Evolutionary conservation across 2,113 vertebrate genomes (phyloP).

Genomic region (Isichthys henryi): DNA sequence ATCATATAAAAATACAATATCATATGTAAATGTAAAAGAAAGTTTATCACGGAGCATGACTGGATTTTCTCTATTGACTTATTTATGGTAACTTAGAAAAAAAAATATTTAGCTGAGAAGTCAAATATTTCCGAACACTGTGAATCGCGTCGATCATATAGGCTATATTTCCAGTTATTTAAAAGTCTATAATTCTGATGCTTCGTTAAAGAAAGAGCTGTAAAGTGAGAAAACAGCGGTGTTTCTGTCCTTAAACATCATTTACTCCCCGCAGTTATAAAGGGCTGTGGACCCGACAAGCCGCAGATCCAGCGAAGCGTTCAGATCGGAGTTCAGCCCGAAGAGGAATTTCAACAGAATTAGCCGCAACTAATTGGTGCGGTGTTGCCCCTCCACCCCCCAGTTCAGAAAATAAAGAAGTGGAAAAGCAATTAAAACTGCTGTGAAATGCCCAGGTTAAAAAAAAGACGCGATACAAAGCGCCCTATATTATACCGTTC

Average conservation of each 20-base stretch:
- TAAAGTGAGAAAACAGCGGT: neutral
- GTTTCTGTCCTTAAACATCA: neutral
- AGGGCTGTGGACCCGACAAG: slow-evolving; percentile 49
- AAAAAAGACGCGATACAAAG: neutral
- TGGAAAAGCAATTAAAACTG: neutral
- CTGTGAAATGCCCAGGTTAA: neutral
- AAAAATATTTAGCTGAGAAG: neutral
- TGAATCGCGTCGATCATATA: neutral
- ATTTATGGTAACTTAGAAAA: neutral
- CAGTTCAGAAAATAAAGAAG: neutral
- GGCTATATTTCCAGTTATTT: neutral
- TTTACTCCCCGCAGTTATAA: slow-evolving; percentile 32
- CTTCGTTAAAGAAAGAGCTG: neutral
- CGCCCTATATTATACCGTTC: neutral
- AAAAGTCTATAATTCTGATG: neutral
- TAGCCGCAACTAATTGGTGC: slow-evolving; percentile 71
- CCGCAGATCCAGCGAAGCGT: slow-evolving; percentile 54
- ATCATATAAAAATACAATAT: neutral
- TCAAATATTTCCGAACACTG: neutral
- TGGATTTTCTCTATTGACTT: neutral
- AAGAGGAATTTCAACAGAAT: slow-evolving; percentile 68
- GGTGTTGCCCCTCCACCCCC: neutral
- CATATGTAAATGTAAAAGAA: neutral
- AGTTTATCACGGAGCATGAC: neutral
- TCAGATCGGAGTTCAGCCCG: slow-evolving; percentile 58